Base-by-base conservation (phyloP, 1,140 invertebrate genomes). In the Drosophila mauritiana region DNA sequence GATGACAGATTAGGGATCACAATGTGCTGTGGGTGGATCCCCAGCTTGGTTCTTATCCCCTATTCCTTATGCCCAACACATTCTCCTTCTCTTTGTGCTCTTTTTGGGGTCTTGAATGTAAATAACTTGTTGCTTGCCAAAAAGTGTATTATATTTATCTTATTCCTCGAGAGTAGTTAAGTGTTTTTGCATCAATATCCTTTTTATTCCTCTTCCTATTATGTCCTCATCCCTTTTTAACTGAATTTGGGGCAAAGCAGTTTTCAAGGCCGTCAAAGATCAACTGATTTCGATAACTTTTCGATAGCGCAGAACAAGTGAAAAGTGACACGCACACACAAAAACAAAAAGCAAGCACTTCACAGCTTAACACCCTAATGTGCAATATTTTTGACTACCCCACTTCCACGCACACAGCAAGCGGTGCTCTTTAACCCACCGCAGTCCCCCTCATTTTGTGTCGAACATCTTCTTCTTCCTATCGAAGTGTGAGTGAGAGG, bases 301-400 rank as follows among this genome's bases (percentile, higher is more conserved):
- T 57, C 65, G 55, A 73, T 58, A 73, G 70, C 25, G 27, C n/a
- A 25, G 17, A 46, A 17, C 20, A 64, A 42, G 27, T 34, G 36
- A 36, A 46, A 37, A 40, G 42, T 52, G 51, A 39, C n/a, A 48
- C 36, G 42, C 22, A 77, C 34, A 48, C 31, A 77, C 4, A 59
- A 8, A 56, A 40, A 46, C 42, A 80, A 64, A 6, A n/a, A 37
- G 31, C 56, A 91, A 81, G 86, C 76, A 91, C 83, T 91, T 91
- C 90, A 85, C 90, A 91, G 86, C 90, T 91, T 91, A 91, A 91
- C 90, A 91, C 90, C 80, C 90, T 85, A 85, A 90, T 89, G 80
- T 89, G 85, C 78, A 89, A 89, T 89, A 89, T 85, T 89, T 89
- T 81, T 67, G 69, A 74, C 79, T 78, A 49, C 72, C 70, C 59